phyloP scores from a whole-genome alignment of 2,888 invertebrate genomes.

The Dexiosoma caninum region DNA sequence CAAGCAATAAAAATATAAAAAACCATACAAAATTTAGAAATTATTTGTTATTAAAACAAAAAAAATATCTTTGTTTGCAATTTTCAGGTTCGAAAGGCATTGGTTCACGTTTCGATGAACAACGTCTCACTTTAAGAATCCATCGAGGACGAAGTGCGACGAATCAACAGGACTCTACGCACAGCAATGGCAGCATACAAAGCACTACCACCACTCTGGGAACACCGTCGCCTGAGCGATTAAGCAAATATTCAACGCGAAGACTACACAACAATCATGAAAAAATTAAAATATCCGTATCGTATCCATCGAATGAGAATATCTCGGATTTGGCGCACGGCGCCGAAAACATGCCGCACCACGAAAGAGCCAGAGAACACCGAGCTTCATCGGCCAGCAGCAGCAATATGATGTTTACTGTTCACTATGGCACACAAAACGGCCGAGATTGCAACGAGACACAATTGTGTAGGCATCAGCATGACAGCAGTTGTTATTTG shows the following conservation, averaged over 20 bases:
- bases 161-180: slow-evolving; percentile 82
- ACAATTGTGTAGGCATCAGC: slow-evolving; percentile 77
- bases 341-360: slow-evolving; percentile 49
- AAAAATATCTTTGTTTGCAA: background rate
- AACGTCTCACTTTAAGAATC: slow-evolving; percentile 92
- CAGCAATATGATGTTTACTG: slow-evolving; percentile 78
- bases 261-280: slow-evolving; percentile 80
- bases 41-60: no score
- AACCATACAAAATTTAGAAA: no score
- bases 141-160: slow-evolving; percentile 90
- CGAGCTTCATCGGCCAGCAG: slow-evolving; percentile 78
- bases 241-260: slow-evolving; percentile 81
- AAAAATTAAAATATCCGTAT: slow-evolving; percentile 90
- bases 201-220: slow-evolving; percentile 83
- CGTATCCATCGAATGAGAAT: slow-evolving; percentile 89
- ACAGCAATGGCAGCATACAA: slow-evolving; percentile 84
- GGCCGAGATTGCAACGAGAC: slow-evolving; percentile 82
- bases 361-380: slow-evolving; percentile 67
- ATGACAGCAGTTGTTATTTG: slow-evolving; percentile 80
- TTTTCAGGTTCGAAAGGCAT: slow-evolving; percentile 81
- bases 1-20: no score
- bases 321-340: slow-evolving; percentile 76
- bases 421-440: slow-evolving; percentile 83
- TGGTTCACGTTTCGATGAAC: slow-evolving; percentile 90
- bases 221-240: slow-evolving; percentile 83